Evolutionary conservation across 2,888 invertebrate species (phyloP), one percentile per base, ranked within the genome.

Genomic region (Phaonia tiefii): DNA sequence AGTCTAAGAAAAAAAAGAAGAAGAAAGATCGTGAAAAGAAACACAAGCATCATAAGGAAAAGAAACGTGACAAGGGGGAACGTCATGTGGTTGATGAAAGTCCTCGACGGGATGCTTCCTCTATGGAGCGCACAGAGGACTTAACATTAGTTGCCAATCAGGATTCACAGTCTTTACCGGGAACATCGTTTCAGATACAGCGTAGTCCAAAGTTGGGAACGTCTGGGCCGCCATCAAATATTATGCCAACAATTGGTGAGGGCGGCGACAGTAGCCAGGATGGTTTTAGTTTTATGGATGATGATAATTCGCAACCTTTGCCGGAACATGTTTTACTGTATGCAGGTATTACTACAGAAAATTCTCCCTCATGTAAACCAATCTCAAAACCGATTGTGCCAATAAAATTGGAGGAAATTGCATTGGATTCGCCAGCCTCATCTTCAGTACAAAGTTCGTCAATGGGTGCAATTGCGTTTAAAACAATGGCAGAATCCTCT

Each of bases 1-100:
- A 95, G 86, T 92, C 94, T 0, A 95, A 95, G 86, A 95, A 95
- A 90, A 95, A 95, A 88, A 95, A 95, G 90, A 95, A 95, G 91
- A 95, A 95, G 91, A 95, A 95, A 89, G 93, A 93, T 85, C 92
- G 93, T 75, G 94, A 94, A 85, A 93, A 94, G 86, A 93, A 94
- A 82, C 94, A 95, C 86, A 94, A 95, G 81, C 94, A 95, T 86
- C 90, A 89, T 79, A 94, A 95, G 86, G 94, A 92, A 82, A 93
- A 94, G 84, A 81, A 81, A 69, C 93, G 94, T 58, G 92, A 93
- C 72, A 92, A 93, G 67, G 87, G 87, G 66, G 85, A 85, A 20
- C 83, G 85, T 10, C 82, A 85, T 49, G 84, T 84, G 10, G 83
- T 80, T 1, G 82, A 63, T 66, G 84, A 86, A 69, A 75, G 84